These are phyloP conservation scores for Megalopta genalis DNA, from an alignment of 1,140 invertebrate genomes.

Conservation along the genomic window DNA sequence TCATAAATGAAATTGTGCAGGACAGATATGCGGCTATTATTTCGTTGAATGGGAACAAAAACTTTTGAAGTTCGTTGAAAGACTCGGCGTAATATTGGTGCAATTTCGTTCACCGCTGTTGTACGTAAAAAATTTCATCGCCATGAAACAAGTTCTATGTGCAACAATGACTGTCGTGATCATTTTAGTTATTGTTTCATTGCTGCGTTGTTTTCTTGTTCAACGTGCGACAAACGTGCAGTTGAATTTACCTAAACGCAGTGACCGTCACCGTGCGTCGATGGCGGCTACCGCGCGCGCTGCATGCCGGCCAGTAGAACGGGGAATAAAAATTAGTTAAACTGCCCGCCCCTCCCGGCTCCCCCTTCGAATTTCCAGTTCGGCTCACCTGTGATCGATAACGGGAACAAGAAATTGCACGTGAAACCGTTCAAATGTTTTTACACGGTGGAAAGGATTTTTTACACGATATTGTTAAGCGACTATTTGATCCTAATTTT, in stretches of 20 bases:
- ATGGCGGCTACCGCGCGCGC: not conserved
- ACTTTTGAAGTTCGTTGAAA: too few species aligned
- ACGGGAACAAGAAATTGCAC: conserved; percentile 11
- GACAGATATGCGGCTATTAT: too few species aligned
- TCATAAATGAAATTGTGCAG: too few species aligned
- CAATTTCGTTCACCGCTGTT: not conserved
- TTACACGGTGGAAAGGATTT: not conserved
- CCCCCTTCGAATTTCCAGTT: conserved; percentile 6
- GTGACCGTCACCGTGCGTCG: not conserved
- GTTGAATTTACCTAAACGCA: conserved; percentile 44
- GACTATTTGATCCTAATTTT: not conserved
- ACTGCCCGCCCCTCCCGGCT: conserved; percentile 19
- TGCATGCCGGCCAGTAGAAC: conserved; percentile 7
- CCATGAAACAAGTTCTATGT: not conserved
- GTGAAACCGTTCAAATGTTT: conserved; percentile 27
- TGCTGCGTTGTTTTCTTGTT: conserved; percentile 7
- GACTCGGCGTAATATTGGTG: too few species aligned
- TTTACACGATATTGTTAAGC: not conserved
- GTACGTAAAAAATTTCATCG: not conserved
- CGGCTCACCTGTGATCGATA: conserved; percentile 33
- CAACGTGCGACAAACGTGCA: conserved; percentile 25
- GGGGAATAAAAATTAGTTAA: conserved; percentile 57
- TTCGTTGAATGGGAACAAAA: too few species aligned
- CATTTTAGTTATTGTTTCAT: conserved; percentile 36
- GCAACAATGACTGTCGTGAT: not conserved